phyloP scores from a whole-genome alignment of 2,888 invertebrate species.

The Idaea biselata region DNA sequence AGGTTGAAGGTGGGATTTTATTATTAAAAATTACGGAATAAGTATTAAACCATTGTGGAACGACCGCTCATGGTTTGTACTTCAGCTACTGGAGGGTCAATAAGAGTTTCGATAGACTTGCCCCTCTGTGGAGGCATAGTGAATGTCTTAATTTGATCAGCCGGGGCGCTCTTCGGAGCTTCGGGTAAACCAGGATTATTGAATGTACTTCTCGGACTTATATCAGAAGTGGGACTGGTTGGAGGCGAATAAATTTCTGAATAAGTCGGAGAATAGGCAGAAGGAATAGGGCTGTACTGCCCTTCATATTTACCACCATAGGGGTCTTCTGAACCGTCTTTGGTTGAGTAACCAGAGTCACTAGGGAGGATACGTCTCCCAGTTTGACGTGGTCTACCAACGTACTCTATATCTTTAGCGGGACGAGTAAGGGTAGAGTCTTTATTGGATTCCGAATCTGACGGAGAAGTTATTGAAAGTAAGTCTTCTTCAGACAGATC shows the following conservation, averaged over 20 bases:
- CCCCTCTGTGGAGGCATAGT: slow-evolving; percentile 66
- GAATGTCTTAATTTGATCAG: slow-evolving; percentile 67
- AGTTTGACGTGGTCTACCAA: slow-evolving; percentile 79
- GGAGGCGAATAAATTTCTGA: slow-evolving; percentile 78
- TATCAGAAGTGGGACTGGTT: slow-evolving; percentile 68
- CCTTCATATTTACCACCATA: slow-evolving; percentile 62
- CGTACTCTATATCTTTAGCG: slow-evolving; percentile 82
- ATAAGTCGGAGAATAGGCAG: slow-evolving; percentile 71
- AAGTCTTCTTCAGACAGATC: slow-evolving; percentile 86
- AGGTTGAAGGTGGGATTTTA: slow-evolving; percentile 22
- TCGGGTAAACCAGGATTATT: slow-evolving; percentile 66
- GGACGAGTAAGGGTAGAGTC: slow-evolving; percentile 79
- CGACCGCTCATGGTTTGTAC: slow-evolving; percentile 64
- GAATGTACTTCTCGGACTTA: slow-evolving; percentile 64
- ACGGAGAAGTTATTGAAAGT: slow-evolving; percentile 73
- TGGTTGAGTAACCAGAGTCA: slow-evolving; percentile 73
- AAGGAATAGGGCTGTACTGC: slow-evolving; percentile 70
- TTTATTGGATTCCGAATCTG: slow-evolving; percentile 81
- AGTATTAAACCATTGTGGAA: slow-evolving; percentile 72
- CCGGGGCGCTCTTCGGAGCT: slow-evolving; percentile 66
- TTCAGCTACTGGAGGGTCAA: slow-evolving; percentile 64
- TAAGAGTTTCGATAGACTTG: slow-evolving; percentile 70
- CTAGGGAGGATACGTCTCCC: slow-evolving; percentile 79
- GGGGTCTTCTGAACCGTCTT: slow-evolving; percentile 69
- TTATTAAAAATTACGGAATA: slow-evolving; percentile 5